These are phyloP conservation scores for Drosophila meridionalis DNA, from an alignment of 2,888 invertebrate genomes.

Conservation along the genomic window DNA sequence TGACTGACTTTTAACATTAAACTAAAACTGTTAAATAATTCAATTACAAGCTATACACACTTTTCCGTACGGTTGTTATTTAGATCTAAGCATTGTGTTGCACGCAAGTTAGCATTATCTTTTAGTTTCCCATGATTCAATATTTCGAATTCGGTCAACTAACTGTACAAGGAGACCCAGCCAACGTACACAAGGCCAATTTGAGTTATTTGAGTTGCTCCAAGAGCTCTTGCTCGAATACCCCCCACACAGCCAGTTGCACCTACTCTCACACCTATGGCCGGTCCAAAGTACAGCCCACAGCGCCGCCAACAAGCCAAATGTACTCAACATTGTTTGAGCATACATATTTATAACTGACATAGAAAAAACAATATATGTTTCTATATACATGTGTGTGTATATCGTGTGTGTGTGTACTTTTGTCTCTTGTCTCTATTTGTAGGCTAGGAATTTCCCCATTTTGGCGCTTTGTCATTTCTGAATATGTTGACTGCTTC, in stretches of 20 bases:
- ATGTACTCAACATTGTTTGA: conserved; percentile 14
- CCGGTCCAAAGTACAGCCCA: conserved; percentile 24
- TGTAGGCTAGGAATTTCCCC: conserved; percentile 71
- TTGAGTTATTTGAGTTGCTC: conserved; percentile 34
- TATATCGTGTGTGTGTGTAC: neutral
- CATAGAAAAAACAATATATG: conserved; percentile 38
- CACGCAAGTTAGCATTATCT: neutral
- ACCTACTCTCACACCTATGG: conserved; percentile 12
- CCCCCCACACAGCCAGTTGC: conserved; percentile 36
- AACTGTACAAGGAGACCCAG: conserved; percentile 39
- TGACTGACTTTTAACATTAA: neutral
- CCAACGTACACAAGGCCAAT: conserved; percentile 36
- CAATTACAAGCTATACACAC: no score
- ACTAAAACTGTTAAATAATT: neutral
- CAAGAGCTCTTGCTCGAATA: conserved; percentile 30
- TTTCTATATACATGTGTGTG: neutral
- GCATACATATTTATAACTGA: conserved; percentile 34
- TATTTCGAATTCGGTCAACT: conserved; percentile 28
- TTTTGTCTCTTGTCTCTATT: conserved; percentile 12
- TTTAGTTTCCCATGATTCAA: conserved; percentile 23
- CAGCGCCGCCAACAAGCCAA: conserved; percentile 14
- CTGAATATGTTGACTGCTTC: conserved; percentile 24
- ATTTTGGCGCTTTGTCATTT: conserved; percentile 65
- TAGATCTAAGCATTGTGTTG: neutral
- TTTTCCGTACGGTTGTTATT: neutral